A percentile compares a stretch with the other conserved stretches of the same genome.
Conservation (phyloP, 2,797 vertebrate genomes). For the Poecilia gillii region DNA sequence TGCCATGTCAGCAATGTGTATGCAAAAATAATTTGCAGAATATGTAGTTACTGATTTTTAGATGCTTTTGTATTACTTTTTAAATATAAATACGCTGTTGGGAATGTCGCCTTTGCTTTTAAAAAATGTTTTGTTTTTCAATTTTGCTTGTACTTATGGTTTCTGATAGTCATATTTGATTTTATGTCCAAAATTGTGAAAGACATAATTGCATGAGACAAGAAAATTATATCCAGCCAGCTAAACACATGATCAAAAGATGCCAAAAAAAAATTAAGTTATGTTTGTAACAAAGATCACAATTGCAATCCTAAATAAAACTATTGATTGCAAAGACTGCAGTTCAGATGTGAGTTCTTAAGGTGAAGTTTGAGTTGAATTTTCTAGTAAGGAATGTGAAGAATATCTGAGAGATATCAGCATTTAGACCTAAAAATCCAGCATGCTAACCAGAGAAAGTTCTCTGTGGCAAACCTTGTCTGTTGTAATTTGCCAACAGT, state of each 20-base stretch:
- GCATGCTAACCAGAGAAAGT: not conserved
- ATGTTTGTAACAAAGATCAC: not conserved
- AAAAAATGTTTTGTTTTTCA: not conserved
- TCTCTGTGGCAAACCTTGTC: not conserved
- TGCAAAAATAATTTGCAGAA: slow-evolving; percentile 26
- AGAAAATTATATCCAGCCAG: not conserved
- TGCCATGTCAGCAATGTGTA: slow-evolving; percentile 37
- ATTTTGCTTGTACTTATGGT: not conserved
- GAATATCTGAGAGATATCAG: not conserved
- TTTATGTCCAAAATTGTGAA: not conserved
- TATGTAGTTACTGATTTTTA: slow-evolving; percentile 35
- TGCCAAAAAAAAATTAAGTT: not conserved
- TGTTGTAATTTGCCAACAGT: not conserved
- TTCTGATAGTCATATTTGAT: not conserved
- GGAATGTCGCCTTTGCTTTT: slow-evolving; percentile 42
- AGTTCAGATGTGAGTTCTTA: not conserved
- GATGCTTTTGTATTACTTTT: not conserved
- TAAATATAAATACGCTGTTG: slow-evolving; percentile 27
- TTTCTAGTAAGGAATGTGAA: not conserved
- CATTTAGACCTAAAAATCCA: not conserved
- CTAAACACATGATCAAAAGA: not conserved
- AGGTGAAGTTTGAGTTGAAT: not conserved
- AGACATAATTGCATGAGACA: not conserved
- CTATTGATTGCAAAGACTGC: not conserved
- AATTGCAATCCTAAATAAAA: not conserved